Evolutionary conservation across 2,113 vertebrate species (phyloP).

Genomic region (Prunella himalayana): DNA sequence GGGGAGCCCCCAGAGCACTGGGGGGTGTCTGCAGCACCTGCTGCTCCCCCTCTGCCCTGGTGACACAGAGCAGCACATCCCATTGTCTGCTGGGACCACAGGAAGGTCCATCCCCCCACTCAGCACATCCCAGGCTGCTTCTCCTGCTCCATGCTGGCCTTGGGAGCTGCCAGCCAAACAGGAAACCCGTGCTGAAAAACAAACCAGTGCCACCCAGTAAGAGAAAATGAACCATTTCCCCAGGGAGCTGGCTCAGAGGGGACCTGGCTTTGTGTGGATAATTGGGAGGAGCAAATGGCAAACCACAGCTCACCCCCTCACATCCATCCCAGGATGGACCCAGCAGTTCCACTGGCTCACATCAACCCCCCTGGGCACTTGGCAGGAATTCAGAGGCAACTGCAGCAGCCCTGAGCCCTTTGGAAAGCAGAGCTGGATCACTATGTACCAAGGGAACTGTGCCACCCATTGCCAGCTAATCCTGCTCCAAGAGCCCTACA

Average conservation of each 20-base stretch:
- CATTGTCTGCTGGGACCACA: background rate
- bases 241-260: background rate
- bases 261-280: background rate
- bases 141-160: background rate
- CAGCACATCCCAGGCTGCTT: background rate
- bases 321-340: background rate
- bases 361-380: background rate
- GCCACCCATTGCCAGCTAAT: conserved; percentile 31
- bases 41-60: background rate
- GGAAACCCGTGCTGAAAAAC: background rate
- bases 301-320: background rate
- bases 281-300: conserved; percentile 8
- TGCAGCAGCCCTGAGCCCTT: background rate
- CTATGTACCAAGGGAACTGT: conserved; percentile 45
- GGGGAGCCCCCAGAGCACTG: background rate
- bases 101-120: background rate
- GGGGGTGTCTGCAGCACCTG: background rate
- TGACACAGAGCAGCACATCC: background rate
- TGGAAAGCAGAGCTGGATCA: conserved; percentile 19
- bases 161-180: background rate
- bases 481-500: background rate
- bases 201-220: background rate
- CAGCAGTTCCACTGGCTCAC: background rate
- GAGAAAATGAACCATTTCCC: background rate
- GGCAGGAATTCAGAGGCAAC: conserved; percentile 18